These are phyloP conservation scores for Euproctis similis DNA, from an alignment of 2,888 invertebrate species.

Conservation along the genomic window DNA sequence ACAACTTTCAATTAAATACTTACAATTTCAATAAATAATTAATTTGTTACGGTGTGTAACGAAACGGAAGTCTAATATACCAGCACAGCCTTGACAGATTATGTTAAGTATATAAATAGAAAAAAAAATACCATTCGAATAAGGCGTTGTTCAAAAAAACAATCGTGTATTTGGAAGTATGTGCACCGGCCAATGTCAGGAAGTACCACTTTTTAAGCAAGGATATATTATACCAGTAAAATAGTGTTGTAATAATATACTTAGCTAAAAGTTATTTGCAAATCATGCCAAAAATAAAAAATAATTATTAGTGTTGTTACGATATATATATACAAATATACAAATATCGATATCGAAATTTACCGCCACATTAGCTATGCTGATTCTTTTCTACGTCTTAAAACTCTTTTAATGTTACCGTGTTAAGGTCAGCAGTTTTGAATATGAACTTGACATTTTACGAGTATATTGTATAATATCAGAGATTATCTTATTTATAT, in stretches of 20 bases:
- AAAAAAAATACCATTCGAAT: slow-evolving; percentile 15
- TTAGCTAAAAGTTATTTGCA: slow-evolving; percentile 3
- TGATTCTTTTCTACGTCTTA: slow-evolving; percentile 5
- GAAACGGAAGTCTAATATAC: slow-evolving; percentile 21
- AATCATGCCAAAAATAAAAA: slow-evolving; percentile 1
- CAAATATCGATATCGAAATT: slow-evolving; percentile 4
- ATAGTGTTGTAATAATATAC: slow-evolving; percentile 4
- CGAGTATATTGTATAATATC: slow-evolving; percentile 8
- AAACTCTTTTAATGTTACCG: slow-evolving; percentile 16
- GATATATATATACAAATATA: neutral
- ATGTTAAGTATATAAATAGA: slow-evolving; percentile 4
- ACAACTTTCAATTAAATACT: neutral
- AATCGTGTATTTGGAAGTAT: slow-evolving; percentile 14
- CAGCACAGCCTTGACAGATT: slow-evolving; percentile 15
- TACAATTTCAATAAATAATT: slow-evolving; percentile 13
- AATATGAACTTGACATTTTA: slow-evolving; percentile 23
- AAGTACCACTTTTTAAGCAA: slow-evolving; percentile 8
- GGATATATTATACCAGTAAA: slow-evolving; percentile 6
- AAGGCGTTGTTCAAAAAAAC: slow-evolving; percentile 16
- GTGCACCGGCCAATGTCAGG: slow-evolving; percentile 10
- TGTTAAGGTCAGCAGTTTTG: slow-evolving; percentile 28
- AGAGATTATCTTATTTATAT: slow-evolving; percentile 18
- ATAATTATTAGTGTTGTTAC: neutral
- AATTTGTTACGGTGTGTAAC: slow-evolving; percentile 14
- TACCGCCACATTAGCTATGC: slow-evolving; percentile 7